phyloP scores from a whole-genome alignment of 2,797 vertebrate species.

The Catamblyrhynchus diadema region DNA sequence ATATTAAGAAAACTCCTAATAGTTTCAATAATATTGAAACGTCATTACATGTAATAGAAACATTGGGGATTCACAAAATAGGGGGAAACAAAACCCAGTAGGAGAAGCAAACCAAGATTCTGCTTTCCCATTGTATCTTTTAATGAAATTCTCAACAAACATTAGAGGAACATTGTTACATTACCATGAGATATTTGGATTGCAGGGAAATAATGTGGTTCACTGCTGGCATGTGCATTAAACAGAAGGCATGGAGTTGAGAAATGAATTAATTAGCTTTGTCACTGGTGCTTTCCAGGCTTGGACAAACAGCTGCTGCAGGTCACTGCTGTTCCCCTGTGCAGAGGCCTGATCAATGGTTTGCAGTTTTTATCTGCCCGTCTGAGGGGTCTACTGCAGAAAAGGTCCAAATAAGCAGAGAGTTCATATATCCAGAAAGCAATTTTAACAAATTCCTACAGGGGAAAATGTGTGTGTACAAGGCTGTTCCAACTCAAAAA shows the following conservation, averaged over 20 bases:
- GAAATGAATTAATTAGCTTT: conserved; percentile 15
- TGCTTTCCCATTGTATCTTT: neutral
- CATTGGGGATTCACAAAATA: neutral
- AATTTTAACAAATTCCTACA: neutral
- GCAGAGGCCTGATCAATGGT: neutral
- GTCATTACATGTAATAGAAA: neutral
- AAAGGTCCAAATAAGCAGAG: neutral
- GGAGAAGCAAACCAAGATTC: neutral
- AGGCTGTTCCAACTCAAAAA: neutral
- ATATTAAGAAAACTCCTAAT: neutral
- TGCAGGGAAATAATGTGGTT: neutral
- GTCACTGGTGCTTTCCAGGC: neutral
- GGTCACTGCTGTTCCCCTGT: neutral
- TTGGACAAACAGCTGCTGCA: conserved; percentile 30
- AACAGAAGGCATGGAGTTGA: neutral
- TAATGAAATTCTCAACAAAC: neutral
- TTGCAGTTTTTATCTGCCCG: neutral
- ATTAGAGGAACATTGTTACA: neutral
- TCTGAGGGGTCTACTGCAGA: neutral
- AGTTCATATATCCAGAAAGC: neutral
- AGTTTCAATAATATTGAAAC: neutral
- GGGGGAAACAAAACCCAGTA: neutral
- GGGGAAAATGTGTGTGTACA: neutral
- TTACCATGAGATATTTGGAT: neutral
- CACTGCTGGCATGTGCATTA: neutral